These are phyloP conservation scores for Latheticus oryzae DNA, from an alignment of 2,888 invertebrate genomes.

Conservation along the genomic window DNA sequence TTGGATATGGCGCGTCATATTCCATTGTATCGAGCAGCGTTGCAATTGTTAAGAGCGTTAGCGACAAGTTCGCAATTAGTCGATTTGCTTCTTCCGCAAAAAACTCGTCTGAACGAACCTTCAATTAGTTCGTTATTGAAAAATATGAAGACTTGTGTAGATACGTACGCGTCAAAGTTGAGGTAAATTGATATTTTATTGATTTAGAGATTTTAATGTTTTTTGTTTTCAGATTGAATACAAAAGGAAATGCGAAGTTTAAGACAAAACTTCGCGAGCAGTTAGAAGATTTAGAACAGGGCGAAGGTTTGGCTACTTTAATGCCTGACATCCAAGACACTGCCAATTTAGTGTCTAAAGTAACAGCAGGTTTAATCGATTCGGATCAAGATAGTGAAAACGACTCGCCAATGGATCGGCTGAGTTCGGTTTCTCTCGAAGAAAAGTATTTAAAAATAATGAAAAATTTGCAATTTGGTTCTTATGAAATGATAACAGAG, in stretches of 20 bases:
- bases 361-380: constrained; percentile 63
- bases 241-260: constrained; percentile 52
- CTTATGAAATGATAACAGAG: constrained; percentile 92
- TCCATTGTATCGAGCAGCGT: constrained; percentile 88
- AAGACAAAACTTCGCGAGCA: constrained; percentile 57
- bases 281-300: constrained; percentile 81
- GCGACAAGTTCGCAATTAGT: constrained; percentile 72
- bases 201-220: not conserved
- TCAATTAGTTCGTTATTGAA: constrained; percentile 82
- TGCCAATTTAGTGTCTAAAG: constrained; percentile 67
- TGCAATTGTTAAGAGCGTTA: constrained; percentile 83
- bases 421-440: constrained; percentile 72
- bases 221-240: constrained; percentile 53
- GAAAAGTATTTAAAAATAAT: constrained; percentile 87
- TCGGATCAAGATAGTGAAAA: constrained; percentile 59
- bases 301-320: constrained; percentile 87
- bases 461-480: constrained; percentile 91
- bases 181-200: constrained; percentile 66
- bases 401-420: constrained; percentile 65
- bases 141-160: constrained; percentile 92
- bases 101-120: constrained; percentile 63
- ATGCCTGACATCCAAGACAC: constrained; percentile 92
- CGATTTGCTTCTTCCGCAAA: constrained; percentile 73
- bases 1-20: constrained; percentile 97
- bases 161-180: constrained; percentile 89